phyloP scores from a whole-genome alignment of 2,797 vertebrate species.

The Cuniculus paca region DNA sequence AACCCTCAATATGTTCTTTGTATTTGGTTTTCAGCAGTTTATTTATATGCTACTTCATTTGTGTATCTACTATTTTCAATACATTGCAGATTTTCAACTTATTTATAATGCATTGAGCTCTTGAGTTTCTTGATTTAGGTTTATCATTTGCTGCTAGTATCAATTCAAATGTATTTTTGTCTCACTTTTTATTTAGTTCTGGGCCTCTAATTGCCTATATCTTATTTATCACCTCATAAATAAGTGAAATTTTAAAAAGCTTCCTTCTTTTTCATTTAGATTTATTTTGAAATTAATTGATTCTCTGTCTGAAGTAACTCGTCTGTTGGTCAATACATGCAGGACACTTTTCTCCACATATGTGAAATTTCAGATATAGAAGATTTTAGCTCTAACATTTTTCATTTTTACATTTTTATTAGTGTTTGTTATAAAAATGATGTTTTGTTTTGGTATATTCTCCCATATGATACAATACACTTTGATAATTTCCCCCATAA shows the following conservation, averaged over 20 bases:
- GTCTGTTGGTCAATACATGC: neutral
- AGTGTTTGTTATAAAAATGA: no score
- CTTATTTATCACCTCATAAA: neutral
- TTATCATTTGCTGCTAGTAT: neutral
- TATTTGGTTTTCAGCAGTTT: neutral
- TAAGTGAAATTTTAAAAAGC: neutral
- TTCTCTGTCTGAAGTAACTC: neutral
- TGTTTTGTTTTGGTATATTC: no score
- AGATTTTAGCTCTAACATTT: no score
- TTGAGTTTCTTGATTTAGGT: neutral
- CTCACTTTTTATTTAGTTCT: neutral
- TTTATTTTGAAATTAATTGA: neutral
- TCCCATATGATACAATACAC: no score
- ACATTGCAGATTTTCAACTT: no score
- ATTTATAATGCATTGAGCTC: neutral
- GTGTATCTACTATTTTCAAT: neutral
- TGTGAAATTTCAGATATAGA: neutral
- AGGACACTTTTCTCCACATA: neutral
- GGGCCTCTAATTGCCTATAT: neutral
- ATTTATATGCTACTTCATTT: neutral
- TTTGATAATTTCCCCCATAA: no score
- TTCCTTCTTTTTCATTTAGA: neutral
- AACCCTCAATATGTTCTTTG: neutral
- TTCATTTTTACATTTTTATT: no score
- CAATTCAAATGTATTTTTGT: neutral